Evolutionary conservation across 2,797 vertebrate genomes (phyloP).

Genomic region (Ambastaia sidthimunki): DNA sequence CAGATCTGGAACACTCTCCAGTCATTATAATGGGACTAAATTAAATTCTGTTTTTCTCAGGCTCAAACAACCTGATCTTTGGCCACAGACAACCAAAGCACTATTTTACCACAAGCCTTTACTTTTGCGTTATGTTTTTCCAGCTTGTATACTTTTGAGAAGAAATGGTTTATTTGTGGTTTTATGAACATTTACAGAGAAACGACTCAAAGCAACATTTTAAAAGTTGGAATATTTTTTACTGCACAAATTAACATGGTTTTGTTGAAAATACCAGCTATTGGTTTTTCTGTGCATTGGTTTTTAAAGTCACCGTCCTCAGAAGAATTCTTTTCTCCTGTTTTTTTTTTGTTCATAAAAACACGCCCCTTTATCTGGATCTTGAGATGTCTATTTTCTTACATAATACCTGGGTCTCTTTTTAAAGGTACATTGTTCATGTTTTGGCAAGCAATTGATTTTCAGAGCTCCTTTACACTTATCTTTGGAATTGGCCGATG

Average conservation of each 20-base stretch:
- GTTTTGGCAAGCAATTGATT: constrained; percentile 50
- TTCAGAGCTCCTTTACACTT: constrained; percentile 55
- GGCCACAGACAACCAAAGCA: constrained; percentile 78
- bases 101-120: constrained; percentile 71
- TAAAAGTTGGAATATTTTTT: constrained; percentile 60
- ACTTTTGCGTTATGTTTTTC: constrained; percentile 72
- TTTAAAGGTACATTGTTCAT: constrained; percentile 48
- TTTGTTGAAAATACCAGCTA: constrained; percentile 53
- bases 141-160: constrained; percentile 66
- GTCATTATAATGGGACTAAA: constrained; percentile 8
- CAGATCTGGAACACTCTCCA: constrained; percentile 25
- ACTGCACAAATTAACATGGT: constrained; percentile 50
- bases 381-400: constrained; percentile 73
- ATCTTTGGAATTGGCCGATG: constrained; percentile 62
- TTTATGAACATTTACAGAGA: constrained; percentile 65
- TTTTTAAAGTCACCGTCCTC: constrained; percentile 68
- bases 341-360: constrained; percentile 63
- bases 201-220: constrained; percentile 49
- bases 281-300: not conserved
- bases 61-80: constrained; percentile 30
- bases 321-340: constrained; percentile 59
- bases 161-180: constrained; percentile 67
- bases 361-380: constrained; percentile 66
- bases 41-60: not conserved
- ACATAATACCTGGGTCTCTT: constrained; percentile 57